phyloP scores from a whole-genome alignment of 2,888 invertebrate genomes.

The Campopleginae sp. region DNA sequence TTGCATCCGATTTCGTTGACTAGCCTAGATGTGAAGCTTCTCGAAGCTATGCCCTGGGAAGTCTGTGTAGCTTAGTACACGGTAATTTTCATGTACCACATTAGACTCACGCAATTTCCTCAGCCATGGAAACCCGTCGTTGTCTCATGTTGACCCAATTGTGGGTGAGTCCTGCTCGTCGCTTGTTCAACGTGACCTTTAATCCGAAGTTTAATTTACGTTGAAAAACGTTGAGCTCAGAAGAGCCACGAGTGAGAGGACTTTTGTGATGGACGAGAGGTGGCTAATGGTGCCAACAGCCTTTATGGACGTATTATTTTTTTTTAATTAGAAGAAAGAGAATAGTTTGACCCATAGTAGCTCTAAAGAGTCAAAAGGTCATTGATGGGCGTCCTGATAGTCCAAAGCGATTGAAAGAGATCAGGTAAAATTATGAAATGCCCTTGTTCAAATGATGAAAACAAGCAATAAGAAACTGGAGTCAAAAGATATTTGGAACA shows the following conservation, averaged over 20 bases:
- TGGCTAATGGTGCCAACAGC: constrained; percentile 18
- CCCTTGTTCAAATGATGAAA: neutral
- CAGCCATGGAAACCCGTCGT: constrained; percentile 24
- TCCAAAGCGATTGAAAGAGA: neutral
- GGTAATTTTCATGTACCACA: constrained; percentile 13
- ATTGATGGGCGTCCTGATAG: neutral
- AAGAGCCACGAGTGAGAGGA: neutral
- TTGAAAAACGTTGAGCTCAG: constrained; percentile 17
- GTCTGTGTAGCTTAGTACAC: neutral
- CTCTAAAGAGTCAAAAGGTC: neutral
- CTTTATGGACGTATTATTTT: constrained; percentile 32
- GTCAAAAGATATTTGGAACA: constrained; percentile 50
- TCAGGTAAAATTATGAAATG: neutral
- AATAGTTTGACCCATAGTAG: neutral
- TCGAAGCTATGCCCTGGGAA: neutral
- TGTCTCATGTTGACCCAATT: constrained; percentile 63
- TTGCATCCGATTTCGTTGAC: neutral
- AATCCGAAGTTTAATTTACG: constrained; percentile 57
- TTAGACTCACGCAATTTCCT: constrained; percentile 52
- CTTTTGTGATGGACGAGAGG: constrained; percentile 31
- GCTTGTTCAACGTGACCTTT: constrained; percentile 34
- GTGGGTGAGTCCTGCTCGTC: constrained; percentile 27
- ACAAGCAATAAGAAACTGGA: constrained; percentile 20
- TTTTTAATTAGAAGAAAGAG: constrained; percentile 21
- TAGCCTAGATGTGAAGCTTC: neutral